phyloP scores from a whole-genome alignment of 2,797 vertebrate genomes.

The Enteromius anoplus region DNA sequence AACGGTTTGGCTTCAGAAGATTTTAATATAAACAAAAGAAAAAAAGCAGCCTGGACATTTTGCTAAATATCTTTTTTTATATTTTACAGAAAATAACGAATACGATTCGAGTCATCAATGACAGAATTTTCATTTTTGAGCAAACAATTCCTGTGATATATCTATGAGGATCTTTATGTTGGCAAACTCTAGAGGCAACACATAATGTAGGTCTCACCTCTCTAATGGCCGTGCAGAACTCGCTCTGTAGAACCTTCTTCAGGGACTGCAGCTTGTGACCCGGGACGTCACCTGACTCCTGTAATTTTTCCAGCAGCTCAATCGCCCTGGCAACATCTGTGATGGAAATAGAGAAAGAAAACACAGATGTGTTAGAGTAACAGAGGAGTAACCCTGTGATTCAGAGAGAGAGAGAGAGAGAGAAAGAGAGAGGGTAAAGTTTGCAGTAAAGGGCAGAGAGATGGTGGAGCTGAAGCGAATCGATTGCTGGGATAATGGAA shows the following conservation, averaged over 20 bases:
- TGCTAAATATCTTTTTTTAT: background rate
- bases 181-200: background rate
- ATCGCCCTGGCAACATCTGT: constrained; percentile 96
- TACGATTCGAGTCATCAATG: background rate
- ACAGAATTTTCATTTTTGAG: background rate
- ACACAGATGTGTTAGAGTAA: constrained; percentile 11
- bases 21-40: background rate
- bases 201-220: constrained; percentile 80
- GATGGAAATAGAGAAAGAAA: constrained; percentile 50
- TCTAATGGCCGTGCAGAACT: constrained; percentile 99
- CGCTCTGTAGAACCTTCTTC: constrained; percentile 98
- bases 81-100: background rate
- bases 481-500: constrained; percentile 69
- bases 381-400: background rate
- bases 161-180: background rate
- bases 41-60: background rate
- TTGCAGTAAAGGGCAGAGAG: constrained; percentile 61
- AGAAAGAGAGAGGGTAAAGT: constrained; percentile 49
- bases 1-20: background rate
- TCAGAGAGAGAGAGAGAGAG: constrained; percentile 14
- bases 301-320: constrained; percentile 96
- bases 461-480: constrained; percentile 58
- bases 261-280: constrained; percentile 96
- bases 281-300: constrained; percentile 96
- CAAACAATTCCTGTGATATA: background rate